These are phyloP conservation scores for Drosophila ercepeae DNA, from an alignment of 1,140 invertebrate species.

Conservation along the genomic window DNA sequence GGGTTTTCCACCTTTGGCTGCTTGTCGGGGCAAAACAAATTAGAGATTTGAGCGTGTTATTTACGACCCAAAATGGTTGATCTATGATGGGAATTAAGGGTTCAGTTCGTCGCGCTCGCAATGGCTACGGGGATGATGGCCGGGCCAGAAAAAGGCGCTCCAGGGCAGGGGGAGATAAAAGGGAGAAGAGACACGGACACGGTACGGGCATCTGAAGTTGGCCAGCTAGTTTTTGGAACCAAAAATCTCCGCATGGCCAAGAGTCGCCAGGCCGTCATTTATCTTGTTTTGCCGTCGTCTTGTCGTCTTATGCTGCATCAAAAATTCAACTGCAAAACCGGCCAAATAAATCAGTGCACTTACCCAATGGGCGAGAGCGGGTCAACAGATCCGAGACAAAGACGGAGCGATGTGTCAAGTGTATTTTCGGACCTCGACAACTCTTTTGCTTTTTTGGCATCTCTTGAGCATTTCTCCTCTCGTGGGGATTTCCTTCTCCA, in stretches of 20 bases:
- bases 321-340: slow-evolving; percentile 82
- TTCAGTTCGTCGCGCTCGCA: slow-evolving; percentile 43
- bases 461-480: slow-evolving; percentile 60
- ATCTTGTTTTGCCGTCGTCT: slow-evolving; percentile 74
- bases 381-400: slow-evolving; percentile 22
- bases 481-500: slow-evolving; percentile 41
- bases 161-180: slow-evolving; percentile 3
- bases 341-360: slow-evolving; percentile 83
- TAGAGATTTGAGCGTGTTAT: slow-evolving; percentile 78
- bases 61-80: slow-evolving; percentile 78
- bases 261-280: slow-evolving; percentile 77
- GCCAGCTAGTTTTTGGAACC: slow-evolving; percentile 33
- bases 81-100: slow-evolving; percentile 77
- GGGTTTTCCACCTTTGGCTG: slow-evolving; percentile 70
- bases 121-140: slow-evolving; percentile 29
- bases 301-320: slow-evolving; percentile 77
- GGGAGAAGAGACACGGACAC: neutral
- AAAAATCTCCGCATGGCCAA: slow-evolving; percentile 60
- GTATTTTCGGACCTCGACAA: slow-evolving; percentile 77
- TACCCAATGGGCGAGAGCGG: slow-evolving; percentile 23
- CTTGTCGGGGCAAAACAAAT: slow-evolving; percentile 76
- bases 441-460: slow-evolving; percentile 65
- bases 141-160: neutral
- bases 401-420: slow-evolving; percentile 62
- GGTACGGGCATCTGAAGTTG: slow-evolving; percentile 29